These are phyloP conservation scores for Cryptotermes secundus DNA, from an alignment of 1,140 invertebrate species.

Conservation along the genomic window DNA sequence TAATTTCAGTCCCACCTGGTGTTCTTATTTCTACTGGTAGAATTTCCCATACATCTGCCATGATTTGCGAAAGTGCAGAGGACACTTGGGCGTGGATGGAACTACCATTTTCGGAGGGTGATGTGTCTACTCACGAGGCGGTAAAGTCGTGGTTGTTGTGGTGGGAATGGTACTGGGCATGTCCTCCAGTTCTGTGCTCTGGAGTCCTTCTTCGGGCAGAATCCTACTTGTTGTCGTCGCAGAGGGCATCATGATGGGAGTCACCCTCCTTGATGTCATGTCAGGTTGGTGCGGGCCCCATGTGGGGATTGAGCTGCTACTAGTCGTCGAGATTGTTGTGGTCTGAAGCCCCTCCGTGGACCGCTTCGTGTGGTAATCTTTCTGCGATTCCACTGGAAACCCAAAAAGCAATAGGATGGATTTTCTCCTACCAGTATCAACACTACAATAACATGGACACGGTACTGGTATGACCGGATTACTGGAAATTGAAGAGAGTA, in stretches of 20 bases:
- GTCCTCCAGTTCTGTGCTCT: constrained; percentile 45
- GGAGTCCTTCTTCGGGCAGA: constrained; percentile 29
- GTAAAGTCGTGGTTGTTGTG: constrained; percentile 40
- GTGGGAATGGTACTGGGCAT: constrained; percentile 40
- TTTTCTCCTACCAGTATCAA: not conserved
- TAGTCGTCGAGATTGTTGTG: constrained; percentile 41
- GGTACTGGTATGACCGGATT: no score
- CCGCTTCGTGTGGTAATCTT: constrained; percentile 77
- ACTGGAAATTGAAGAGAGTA: no score
- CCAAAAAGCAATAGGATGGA: not conserved
- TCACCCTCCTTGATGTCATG: not conserved
- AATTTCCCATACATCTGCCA: no score
- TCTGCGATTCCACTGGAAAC: constrained; percentile 79
- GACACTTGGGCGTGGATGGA: no score
- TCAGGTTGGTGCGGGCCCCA: constrained; percentile 38
- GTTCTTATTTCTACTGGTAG: no score
- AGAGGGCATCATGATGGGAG: constrained; percentile 45
- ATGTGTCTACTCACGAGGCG: constrained; percentile 40
- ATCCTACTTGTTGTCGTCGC: constrained; percentile 44
- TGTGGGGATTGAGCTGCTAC: constrained; percentile 37
- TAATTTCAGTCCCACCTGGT: no score
- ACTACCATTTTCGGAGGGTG: no score
- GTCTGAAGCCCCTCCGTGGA: constrained; percentile 51
- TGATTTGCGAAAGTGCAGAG: no score
- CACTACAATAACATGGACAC: no score